A percentile compares a stretch with the other conserved stretches of the same genome.
Conservation (phyloP, 1,140 invertebrate genomes). For the Oncopodura yosiiana region DNA sequence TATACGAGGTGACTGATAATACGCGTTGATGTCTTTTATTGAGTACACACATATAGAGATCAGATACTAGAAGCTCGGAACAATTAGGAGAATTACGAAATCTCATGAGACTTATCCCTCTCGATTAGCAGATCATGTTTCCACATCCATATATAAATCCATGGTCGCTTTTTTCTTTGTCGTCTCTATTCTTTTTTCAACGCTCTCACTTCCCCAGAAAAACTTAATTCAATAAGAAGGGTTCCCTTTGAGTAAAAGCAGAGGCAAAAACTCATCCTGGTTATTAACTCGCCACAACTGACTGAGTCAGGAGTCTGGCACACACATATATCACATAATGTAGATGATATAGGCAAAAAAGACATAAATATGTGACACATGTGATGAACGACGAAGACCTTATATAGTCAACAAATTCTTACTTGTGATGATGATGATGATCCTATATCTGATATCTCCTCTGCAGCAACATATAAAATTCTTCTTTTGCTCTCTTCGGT, state of each 20-base stretch:
- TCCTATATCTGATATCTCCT: no score
- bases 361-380: no score
- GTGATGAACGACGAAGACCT: no score
- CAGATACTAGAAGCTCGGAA: constrained; percentile 25
- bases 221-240: constrained; percentile 31
- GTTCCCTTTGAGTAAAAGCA: constrained; percentile 13
- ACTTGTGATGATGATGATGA: no score
- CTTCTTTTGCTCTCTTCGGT: no score
- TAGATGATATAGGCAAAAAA: no score
- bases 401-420: no score
- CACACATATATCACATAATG: no score
- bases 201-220: constrained; percentile 6
- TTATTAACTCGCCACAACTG: constrained; percentile 22
- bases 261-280: not conserved
- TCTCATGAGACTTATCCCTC: constrained; percentile 34
- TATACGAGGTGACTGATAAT: not conserved
- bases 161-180: constrained; percentile 7
- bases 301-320: no score
- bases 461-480: no score
- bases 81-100: constrained; percentile 36
- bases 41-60: not conserved
- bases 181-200: constrained; percentile 13
- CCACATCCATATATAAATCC: constrained; percentile 12
- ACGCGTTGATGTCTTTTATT: constrained; percentile 9
- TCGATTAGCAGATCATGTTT: constrained; percentile 36